These are phyloP conservation scores for Tridacna gigas DNA, from an alignment of 2,888 invertebrate genomes.

Conservation along the genomic window DNA sequence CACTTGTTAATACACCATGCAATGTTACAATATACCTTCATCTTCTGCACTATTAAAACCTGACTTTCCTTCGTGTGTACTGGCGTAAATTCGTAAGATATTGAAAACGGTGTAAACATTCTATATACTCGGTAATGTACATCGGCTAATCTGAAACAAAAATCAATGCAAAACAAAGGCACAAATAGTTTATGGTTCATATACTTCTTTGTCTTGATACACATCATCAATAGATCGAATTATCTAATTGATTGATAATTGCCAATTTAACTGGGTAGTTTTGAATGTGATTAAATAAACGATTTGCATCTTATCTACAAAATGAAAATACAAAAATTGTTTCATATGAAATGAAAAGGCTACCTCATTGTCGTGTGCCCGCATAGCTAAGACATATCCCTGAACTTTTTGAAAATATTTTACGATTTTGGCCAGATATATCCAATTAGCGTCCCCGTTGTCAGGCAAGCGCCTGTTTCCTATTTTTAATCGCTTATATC, in stretches of 20 bases:
- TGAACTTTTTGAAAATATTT: background rate
- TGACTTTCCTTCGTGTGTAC: conserved; percentile 29
- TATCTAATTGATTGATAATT: conserved; percentile 17
- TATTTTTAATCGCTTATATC: conserved; percentile 50
- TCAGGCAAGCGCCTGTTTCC: conserved; percentile 67
- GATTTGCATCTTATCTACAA: background rate
- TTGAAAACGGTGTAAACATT: conserved; percentile 41
- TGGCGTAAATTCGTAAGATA: conserved; percentile 45
- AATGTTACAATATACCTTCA: conserved; percentile 39
- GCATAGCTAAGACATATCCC: conserved; percentile 62
- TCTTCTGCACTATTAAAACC: conserved; percentile 22
- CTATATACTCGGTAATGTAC: conserved; percentile 30
- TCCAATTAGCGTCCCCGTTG: conserved; percentile 67
- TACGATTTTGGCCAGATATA: background rate
- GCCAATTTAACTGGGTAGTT: background rate
- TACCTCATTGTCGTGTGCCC: conserved; percentile 66
- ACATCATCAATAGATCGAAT: conserved; percentile 4
- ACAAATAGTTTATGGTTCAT: conserved; percentile 20
- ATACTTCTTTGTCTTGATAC: background rate
- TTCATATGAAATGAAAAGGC: background rate
- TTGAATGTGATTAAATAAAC: background rate
- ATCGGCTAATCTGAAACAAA: conserved; percentile 49
- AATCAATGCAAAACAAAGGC: conserved; percentile 28
- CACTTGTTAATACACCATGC: background rate
- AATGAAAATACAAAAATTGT: background rate